Conservation (phyloP, 2,888 invertebrate species). For the Eucera pruinosa region DNA sequence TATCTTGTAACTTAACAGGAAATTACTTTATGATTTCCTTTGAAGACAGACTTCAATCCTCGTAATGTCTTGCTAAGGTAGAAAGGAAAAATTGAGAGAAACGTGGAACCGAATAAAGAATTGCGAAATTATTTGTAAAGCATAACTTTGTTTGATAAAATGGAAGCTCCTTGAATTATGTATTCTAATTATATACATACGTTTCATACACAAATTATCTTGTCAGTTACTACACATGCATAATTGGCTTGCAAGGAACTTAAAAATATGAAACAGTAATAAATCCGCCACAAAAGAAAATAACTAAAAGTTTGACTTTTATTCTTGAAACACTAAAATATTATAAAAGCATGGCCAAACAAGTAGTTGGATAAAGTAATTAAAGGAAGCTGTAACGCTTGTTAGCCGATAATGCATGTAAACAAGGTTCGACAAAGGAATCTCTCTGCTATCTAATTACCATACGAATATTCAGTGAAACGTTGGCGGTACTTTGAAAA, state of each 20-base stretch:
- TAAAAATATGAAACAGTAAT: slow-evolving; percentile 20
- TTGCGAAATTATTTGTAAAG: slow-evolving; percentile 27
- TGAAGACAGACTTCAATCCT: slow-evolving; percentile 34
- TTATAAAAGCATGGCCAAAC: not conserved
- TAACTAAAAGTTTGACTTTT: slow-evolving; percentile 21
- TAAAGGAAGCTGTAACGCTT: slow-evolving; percentile 16
- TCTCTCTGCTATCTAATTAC: slow-evolving; percentile 35
- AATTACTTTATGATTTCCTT: slow-evolving; percentile 32
- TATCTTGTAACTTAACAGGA: slow-evolving; percentile 26
- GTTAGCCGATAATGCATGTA: not conserved
- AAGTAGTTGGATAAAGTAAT: slow-evolving; percentile 1
- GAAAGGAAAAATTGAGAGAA: slow-evolving; percentile 16
- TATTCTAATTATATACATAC: slow-evolving; percentile 41
- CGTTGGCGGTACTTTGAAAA: slow-evolving; percentile 13
- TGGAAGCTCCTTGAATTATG: slow-evolving; percentile 39
- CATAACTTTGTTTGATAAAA: slow-evolving; percentile 35
- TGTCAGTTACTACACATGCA: slow-evolving; percentile 12
- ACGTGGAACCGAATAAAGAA: not conserved
- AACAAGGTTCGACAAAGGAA: slow-evolving; percentile 11
- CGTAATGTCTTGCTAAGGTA: not conserved
- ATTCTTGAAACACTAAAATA: not conserved
- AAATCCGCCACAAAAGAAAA: slow-evolving; percentile 30
- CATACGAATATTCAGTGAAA: slow-evolving; percentile 26
- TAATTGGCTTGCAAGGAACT: slow-evolving; percentile 37
- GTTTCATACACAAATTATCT: slow-evolving; percentile 7